A percentile compares a stretch with the other conserved stretches of the same genome.
phyloP scores from a whole-genome alignment of 2,113 vertebrate genomes.

The Chionodraco myersi region DNA sequence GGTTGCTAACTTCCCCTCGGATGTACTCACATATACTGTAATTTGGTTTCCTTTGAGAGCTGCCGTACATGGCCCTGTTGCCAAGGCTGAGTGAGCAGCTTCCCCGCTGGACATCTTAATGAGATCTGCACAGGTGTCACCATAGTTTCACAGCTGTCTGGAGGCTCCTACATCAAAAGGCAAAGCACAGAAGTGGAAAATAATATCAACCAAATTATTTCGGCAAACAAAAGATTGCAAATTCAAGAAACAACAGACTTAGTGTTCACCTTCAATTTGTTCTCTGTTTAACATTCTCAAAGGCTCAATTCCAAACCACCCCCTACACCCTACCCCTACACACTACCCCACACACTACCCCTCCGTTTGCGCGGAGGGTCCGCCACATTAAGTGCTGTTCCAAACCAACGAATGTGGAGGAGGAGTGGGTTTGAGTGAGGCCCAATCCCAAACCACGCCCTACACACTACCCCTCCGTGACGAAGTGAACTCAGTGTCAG shows the following conservation, averaged over 20 bases:
- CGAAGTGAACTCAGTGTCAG: too few relatives aligned
- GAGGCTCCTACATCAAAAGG: conserved; percentile 51
- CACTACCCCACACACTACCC: too few relatives aligned
- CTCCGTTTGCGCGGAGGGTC: too few relatives aligned
- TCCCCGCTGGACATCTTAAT: conserved; percentile 73
- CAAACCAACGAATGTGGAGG: too few relatives aligned
- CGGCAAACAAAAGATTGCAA: conserved; percentile 14
- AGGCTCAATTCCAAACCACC: too few relatives aligned
- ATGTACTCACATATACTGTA: conserved; percentile 59
- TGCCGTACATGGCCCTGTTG: conserved; percentile 60
- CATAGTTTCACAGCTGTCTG: conserved; percentile 74
- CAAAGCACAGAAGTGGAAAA: conserved; percentile 45
- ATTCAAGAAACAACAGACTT: conserved; percentile 2
- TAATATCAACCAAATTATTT: conserved; percentile 30
- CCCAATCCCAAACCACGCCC: too few relatives aligned
- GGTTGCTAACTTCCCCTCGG: conserved; percentile 55
- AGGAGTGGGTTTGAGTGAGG: too few relatives aligned
- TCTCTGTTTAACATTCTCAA: too few relatives aligned
- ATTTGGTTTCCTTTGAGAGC: conserved; percentile 68
- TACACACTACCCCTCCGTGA: too few relatives aligned
- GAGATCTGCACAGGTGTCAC: conserved; percentile 76
- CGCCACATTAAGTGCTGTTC: too few relatives aligned
- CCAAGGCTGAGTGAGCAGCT: conserved; percentile 66
- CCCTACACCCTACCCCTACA: too few relatives aligned
- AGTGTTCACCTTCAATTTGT: background rate